Evolutionary conservation across 2,888 invertebrate species (phyloP), one percentile per base, ranked within the genome.

Genomic region (Ectemnius continuus): DNA sequence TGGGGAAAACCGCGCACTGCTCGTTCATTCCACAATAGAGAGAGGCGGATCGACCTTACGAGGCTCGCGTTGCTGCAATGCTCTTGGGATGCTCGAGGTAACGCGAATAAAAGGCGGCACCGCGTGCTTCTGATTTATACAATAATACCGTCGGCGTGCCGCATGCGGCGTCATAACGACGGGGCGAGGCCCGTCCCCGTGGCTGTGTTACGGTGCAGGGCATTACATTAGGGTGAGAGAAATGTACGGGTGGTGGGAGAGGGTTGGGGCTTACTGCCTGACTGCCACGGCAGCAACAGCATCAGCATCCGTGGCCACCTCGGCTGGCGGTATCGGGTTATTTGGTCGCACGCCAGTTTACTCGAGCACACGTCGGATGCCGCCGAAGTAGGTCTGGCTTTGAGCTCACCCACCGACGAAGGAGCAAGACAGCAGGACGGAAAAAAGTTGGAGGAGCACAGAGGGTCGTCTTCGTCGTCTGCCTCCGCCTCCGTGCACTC

Each of bases 341-440:
- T 87, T 89, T 89, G 89, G 89, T 88, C 85, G 82, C 76, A 81
- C 86, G 89, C 88, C 89, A 88, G 87, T 84, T 77, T 80, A 83
- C 84, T 87, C 85, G 88, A 86, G 87, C 83, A 78, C 72, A 86
- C 82, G 68, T 85, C 84, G 85, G 85, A 86, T 85, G 82, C 85
- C 85, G 75, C 69, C 45, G 72, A 88, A 88, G 89, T 88, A 89
- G 89, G 87, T 87, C 84, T 83, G 84, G 87, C 86, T 88, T 88
- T 86, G 88, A 87, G 88, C 86, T 88, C 71, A 78, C 6, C 57
- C 58, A 58, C 59, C 48, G 70, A 80, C 70, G 56, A 67, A 45
- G 72, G 70, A 76, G 70, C 58, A 68, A 73, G 69, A 14, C 48
- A 26, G 28, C 23, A 60, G 62, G 57, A 62, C 36, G 47, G 63